These are phyloP conservation scores for Neomonachus schauinslandi DNA, from an alignment of 2,113 vertebrate species.

Conservation along the genomic window DNA sequence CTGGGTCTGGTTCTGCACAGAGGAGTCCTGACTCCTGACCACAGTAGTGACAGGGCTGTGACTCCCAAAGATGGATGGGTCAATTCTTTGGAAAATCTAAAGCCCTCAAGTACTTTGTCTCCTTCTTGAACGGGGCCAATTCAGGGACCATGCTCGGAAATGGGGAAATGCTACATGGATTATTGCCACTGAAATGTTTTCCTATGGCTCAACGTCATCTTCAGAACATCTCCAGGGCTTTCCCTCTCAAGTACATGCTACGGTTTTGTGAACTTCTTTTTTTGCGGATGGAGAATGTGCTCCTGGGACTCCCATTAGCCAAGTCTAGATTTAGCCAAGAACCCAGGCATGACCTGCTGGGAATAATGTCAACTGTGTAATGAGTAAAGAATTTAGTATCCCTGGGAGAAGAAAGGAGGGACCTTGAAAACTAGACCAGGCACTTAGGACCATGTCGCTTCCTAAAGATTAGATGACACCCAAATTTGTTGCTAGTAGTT, in stretches of 20 bases:
- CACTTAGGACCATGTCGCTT: not conserved
- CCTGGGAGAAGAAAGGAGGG: not conserved
- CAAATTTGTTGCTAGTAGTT: not conserved
- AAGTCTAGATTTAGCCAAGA: too few species aligned
- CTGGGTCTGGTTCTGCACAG: too few species aligned
- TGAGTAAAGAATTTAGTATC: not conserved
- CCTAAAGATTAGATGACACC: not conserved
- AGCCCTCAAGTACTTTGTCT: not conserved
- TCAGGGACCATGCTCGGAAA: not conserved
- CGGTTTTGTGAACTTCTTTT: not conserved
- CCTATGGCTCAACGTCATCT: rapidly evolving
- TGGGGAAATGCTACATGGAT: rapidly evolving
- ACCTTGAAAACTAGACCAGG: not conserved
- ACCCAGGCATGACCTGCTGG: not conserved
- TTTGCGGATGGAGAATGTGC: not conserved
- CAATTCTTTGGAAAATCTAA: not conserved
- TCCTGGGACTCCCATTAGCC: not conserved
- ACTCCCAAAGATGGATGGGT: not conserved
- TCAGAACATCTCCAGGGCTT: rapidly evolving
- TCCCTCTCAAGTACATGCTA: rapidly evolving
- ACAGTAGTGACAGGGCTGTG: not conserved
- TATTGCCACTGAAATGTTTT: not conserved
- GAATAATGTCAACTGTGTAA: not conserved
- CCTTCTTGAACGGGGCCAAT: not conserved
- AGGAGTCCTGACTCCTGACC: not conserved